Percentiles rank a stretch among this genome's conserved stretches.
Evolutionary conservation across 2,888 invertebrate species (phyloP).

Genomic region (Drosophila limbata): DNA sequence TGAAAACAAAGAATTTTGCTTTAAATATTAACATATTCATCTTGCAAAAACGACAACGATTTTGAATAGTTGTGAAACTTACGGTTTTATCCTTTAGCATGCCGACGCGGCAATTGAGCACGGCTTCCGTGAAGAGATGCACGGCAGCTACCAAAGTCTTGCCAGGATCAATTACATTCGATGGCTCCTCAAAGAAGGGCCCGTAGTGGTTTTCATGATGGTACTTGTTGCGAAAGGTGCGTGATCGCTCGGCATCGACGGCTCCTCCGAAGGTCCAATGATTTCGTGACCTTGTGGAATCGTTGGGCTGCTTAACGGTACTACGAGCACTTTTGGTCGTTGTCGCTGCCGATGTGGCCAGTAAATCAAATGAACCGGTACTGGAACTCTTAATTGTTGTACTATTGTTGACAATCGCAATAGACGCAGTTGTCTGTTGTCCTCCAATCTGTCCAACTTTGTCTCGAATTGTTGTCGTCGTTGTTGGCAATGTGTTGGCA

Average conservation of each 20-base stretch:
- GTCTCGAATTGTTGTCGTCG: slow-evolving; percentile 7
- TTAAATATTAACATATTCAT: too few relatives aligned
- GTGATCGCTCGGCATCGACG: slow-evolving; percentile 72
- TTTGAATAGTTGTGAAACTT: slow-evolving; percentile 53
- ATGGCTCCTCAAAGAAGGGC: slow-evolving; percentile 89
- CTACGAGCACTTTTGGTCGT: slow-evolving; percentile 63
- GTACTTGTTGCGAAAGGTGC: slow-evolving; percentile 86
- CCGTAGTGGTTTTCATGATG: slow-evolving; percentile 91
- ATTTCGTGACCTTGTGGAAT: slow-evolving; percentile 71
- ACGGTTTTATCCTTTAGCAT: slow-evolving; percentile 91
- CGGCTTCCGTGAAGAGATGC: slow-evolving; percentile 88
- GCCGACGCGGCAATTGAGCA: slow-evolving; percentile 89
- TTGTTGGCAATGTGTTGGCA: slow-evolving; percentile 10
- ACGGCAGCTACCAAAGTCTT: slow-evolving; percentile 87
- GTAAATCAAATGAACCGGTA: slow-evolving; percentile 18
- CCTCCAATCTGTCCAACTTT: slow-evolving; percentile 6
- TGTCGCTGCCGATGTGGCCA: slow-evolving; percentile 35
- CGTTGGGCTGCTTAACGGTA: slow-evolving; percentile 69
- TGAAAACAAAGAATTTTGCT: too few relatives aligned
- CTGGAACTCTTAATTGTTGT: slow-evolving; percentile 44
- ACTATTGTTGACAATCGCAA: slow-evolving; percentile 43
- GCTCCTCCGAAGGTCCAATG: slow-evolving; percentile 65
- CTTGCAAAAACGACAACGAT: too few relatives aligned
- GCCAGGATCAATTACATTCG: slow-evolving; percentile 86
- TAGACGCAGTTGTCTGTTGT: slow-evolving; percentile 21